A percentile compares a stretch with the other conserved stretches of the same genome.
These are phyloP conservation scores for Tolmerus cingulatus DNA, from an alignment of 2,888 invertebrate genomes.

Conservation along the genomic window DNA sequence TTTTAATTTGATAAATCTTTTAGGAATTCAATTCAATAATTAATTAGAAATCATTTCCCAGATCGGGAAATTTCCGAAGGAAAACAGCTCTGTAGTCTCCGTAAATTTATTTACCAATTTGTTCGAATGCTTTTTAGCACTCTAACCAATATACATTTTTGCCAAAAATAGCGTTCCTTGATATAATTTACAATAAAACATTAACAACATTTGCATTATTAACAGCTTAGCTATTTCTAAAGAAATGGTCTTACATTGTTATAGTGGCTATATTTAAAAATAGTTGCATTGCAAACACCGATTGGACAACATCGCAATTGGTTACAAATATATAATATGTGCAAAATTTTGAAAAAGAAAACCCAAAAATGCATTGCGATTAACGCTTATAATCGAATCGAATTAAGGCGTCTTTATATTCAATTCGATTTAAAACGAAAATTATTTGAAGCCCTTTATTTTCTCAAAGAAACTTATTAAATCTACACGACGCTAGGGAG, in stretches of 20 bases:
- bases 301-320: not conserved
- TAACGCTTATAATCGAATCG: not conserved
- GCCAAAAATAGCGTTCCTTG: not conserved
- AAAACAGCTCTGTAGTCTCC: not conserved
- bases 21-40: too few relatives aligned
- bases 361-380: not conserved
- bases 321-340: not conserved
- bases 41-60: not conserved
- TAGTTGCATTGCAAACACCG: not conserved
- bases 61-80: not conserved
- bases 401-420: not conserved
- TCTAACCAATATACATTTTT: not conserved
- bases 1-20: too few relatives aligned
- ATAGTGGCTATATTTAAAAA: not conserved
- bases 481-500: not conserved
- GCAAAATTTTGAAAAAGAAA: not conserved
- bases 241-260: not conserved
- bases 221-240: not conserved
- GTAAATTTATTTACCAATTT: constrained; percentile 20
- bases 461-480: not conserved
- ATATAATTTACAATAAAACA: not conserved
- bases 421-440: not conserved
- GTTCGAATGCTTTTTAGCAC: not conserved
- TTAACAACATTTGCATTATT: not conserved
- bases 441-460: not conserved